Evolutionary conservation across 2,113 vertebrate genomes (phyloP).

Genomic region (Centropristis striata): DNA sequence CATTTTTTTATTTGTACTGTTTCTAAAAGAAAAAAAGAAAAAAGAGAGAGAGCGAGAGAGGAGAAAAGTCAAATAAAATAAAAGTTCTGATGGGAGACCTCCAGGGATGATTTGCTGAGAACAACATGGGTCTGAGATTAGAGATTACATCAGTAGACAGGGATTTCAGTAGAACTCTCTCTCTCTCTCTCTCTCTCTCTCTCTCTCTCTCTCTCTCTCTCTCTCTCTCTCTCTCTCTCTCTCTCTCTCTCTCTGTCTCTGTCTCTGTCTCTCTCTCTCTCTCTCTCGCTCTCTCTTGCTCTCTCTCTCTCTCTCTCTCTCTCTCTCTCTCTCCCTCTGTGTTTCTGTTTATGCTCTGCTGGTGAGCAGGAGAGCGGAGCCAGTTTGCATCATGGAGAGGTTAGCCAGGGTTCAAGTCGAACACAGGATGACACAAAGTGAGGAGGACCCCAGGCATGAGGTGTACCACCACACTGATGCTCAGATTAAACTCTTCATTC

Average conservation of each 20-base stretch:
- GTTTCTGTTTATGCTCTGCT: constrained; percentile 73
- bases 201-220: constrained; percentile 34
- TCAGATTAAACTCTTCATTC: constrained; percentile 63
- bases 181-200: constrained; percentile 53
- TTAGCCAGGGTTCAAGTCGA: constrained; percentile 79
- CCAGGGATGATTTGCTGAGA: constrained; percentile 72
- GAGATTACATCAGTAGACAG: constrained; percentile 76
- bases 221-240: neutral
- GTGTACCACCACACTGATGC: constrained; percentile 40
- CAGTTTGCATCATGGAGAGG: constrained; percentile 69
- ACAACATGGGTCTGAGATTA: constrained; percentile 73
- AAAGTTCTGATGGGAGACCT: constrained; percentile 60
- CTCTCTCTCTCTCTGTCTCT: constrained; percentile 16
- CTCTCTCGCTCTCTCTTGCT: constrained; percentile 46
- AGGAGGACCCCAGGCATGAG: constrained; percentile 60
- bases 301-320: constrained; percentile 50
- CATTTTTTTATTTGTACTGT: constrained; percentile 33
- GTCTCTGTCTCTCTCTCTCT: constrained; percentile 42
- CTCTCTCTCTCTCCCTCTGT: constrained; percentile 22
- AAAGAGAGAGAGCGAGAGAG: too few relatives aligned
- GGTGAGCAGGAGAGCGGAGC: constrained; percentile 59
- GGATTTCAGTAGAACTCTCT: constrained; percentile 63
- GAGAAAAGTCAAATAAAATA: constrained; percentile 42
- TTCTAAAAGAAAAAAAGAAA: constrained; percentile 19
- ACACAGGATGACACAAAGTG: constrained; percentile 45